These are phyloP conservation scores for Odontomachus brunneus DNA, from an alignment of 1,140 invertebrate genomes.

Conservation along the genomic window DNA sequence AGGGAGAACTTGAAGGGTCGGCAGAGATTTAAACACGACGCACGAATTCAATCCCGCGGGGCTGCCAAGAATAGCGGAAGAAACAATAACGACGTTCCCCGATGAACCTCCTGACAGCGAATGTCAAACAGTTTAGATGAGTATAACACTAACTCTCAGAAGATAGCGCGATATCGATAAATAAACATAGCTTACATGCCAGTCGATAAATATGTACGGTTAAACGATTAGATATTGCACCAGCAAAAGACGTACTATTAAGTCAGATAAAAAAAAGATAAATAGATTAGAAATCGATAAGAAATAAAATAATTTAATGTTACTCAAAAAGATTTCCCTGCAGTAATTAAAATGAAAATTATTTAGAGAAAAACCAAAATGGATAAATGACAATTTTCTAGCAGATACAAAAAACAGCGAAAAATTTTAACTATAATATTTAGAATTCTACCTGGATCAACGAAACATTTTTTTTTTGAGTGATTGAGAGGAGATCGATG, in stretches of 20 bases:
- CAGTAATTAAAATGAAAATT: too few relatives aligned
- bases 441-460: too few relatives aligned
- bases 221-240: background rate
- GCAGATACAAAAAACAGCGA: too few relatives aligned
- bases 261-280: background rate
- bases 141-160: background rate
- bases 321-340: too few relatives aligned
- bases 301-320: too few relatives aligned
- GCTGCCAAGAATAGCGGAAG: background rate
- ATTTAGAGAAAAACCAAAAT: too few relatives aligned
- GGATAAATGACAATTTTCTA: too few relatives aligned
- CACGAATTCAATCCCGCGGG: background rate
- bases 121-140: constrained; percentile 12
- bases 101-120: background rate
- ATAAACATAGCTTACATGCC: background rate
- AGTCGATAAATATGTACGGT: background rate
- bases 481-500: too few relatives aligned
- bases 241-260: background rate
- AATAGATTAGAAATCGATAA: too few relatives aligned
- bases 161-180: background rate
- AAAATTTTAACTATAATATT: too few relatives aligned
- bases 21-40: constrained; percentile 24
- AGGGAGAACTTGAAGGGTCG: background rate
- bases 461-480: too few relatives aligned
- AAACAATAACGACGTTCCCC: background rate